Evolutionary conservation across 2,888 invertebrate genomes (phyloP).

Genomic region (Himalopsyche japonica): DNA sequence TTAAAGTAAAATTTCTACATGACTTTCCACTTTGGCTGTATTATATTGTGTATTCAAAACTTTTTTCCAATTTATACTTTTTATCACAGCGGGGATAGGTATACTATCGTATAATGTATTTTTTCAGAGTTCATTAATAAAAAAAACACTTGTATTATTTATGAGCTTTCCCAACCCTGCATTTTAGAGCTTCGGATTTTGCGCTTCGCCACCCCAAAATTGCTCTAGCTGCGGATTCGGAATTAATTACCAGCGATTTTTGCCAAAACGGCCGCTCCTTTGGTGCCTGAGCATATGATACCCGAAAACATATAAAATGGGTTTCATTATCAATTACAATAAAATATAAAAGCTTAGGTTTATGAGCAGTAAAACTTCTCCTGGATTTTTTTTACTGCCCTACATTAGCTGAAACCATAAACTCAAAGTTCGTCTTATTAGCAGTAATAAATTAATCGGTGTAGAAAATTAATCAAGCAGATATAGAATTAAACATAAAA

Average conservation of each 20-base stretch:
- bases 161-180: neutral
- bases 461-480: no score
- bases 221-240: neutral
- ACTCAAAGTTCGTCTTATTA: neutral
- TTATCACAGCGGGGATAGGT: no score
- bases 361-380: neutral
- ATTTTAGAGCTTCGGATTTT: neutral
- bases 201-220: neutral
- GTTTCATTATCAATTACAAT: neutral
- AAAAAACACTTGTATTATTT: neutral
- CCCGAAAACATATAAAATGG: neutral
- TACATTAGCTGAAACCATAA: neutral
- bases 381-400: neutral
- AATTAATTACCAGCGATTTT: neutral
- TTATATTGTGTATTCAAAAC: no score
- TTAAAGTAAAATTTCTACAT: no score
- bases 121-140: no score
- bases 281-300: neutral
- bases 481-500: no score
- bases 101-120: no score
- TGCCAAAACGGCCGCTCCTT: slow-evolving; percentile 4
- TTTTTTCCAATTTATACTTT: no score
- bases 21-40: no score
- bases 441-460: no score
- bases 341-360: neutral